These are phyloP conservation scores for Butorides virescens DNA, from an alignment of 2,113 vertebrate genomes.

Conservation along the genomic window DNA sequence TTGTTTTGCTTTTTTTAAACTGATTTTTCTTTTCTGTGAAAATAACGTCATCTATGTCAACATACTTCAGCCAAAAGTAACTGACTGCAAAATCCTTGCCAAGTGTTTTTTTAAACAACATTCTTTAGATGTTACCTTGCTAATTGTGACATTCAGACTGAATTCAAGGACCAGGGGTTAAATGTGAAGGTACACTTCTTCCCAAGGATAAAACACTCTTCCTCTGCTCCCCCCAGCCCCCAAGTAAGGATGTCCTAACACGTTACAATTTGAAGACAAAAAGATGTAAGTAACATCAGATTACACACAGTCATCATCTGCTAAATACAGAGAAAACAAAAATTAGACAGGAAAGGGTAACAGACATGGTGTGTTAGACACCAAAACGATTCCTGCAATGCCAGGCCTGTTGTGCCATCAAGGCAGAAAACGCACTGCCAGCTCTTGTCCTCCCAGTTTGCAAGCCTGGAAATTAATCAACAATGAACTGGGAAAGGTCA, in stretches of 20 bases:
- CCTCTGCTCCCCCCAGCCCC: neutral
- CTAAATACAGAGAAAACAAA: neutral
- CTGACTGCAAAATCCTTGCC: neutral
- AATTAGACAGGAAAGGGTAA: neutral
- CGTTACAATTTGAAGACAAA: accelerated
- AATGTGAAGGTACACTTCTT: neutral
- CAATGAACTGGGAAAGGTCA: neutral
- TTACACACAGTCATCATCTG: neutral
- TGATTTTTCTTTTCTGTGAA: neutral
- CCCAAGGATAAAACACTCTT: neutral
- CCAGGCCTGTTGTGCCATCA: neutral
- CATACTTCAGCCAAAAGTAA: neutral
- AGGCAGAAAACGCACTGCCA: neutral
- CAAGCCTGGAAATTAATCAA: neutral
- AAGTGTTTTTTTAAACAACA: neutral
- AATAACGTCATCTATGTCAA: neutral
- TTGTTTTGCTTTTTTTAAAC: neutral
- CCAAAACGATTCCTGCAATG: neutral
- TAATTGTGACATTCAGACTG: neutral
- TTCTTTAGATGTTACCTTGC: neutral
- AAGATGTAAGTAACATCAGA: neutral
- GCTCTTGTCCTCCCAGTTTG: neutral
- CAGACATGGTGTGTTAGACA: neutral
- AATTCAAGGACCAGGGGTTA: neutral
- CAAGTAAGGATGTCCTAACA: neutral